These are phyloP conservation scores for Ophiodon elongatus DNA, from an alignment of 2,113 vertebrate genomes.

Conservation along the genomic window DNA sequence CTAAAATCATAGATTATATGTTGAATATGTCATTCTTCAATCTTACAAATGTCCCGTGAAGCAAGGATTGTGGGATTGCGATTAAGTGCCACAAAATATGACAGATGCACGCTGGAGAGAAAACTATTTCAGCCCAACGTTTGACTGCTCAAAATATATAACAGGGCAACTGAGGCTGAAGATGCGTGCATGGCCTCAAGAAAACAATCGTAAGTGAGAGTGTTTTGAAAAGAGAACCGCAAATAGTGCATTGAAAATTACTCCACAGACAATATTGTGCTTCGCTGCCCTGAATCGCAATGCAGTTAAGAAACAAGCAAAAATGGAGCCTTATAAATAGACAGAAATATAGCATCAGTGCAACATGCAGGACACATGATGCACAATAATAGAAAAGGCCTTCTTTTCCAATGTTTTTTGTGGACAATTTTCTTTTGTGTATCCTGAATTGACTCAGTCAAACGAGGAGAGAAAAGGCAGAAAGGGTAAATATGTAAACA, in stretches of 20 bases:
- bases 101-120: slow-evolving; percentile 29
- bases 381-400: not conserved
- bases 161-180: slow-evolving; percentile 43
- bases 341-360: not conserved
- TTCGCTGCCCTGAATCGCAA: not conserved
- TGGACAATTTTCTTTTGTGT: not conserved
- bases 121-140: slow-evolving; percentile 13
- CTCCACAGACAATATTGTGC: slow-evolving; percentile 29
- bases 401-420: not conserved
- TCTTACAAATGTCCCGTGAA: not conserved
- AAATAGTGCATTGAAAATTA: slow-evolving; percentile 11
- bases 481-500: not conserved
- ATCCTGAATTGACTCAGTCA: slow-evolving; percentile 4
- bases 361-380: slow-evolving; percentile 7
- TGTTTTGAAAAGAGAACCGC: slow-evolving; percentile 21
- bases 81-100: not conserved
- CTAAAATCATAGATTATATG: not conserved
- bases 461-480: not conserved
- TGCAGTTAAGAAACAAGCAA: not conserved
- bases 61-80: not conserved
- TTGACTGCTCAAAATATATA: slow-evolving; percentile 14
- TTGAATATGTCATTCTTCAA: slow-evolving; percentile 6
- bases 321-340: slow-evolving; percentile 25
- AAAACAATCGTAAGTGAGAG: slow-evolving; percentile 29
- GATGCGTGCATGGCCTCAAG: slow-evolving; percentile 30